Conservation (phyloP, 2,113 vertebrate species). For the Danionella cerebrum region DNA sequence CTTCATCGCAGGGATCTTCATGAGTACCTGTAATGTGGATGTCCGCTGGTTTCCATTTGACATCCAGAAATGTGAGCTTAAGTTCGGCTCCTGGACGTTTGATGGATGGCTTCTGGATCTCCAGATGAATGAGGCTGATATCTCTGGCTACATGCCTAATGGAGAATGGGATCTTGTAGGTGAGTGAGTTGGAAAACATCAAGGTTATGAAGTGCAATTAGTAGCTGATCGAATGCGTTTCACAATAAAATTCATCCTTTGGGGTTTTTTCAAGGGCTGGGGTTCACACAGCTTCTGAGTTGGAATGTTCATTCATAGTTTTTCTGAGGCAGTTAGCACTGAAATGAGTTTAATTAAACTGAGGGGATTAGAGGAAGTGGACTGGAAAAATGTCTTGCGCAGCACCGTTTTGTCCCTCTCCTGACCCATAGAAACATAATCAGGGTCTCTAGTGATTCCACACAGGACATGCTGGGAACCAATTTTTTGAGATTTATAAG, state of each 20-base stretch:
- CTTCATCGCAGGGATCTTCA: constrained; percentile 54
- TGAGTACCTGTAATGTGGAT: constrained; percentile 63
- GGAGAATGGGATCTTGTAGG: constrained; percentile 65
- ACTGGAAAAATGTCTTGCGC: constrained; percentile 1
- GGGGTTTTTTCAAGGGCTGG: not conserved
- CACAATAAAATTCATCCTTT: not conserved
- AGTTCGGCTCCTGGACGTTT: constrained; percentile 65
- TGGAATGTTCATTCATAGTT: not conserved
- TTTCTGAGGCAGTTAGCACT: constrained; percentile 10
- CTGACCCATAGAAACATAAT: not conserved
- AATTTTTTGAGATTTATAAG: too few relatives aligned
- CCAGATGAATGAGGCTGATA: constrained; percentile 57
- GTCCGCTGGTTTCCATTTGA: constrained; percentile 65
- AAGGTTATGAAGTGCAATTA: not conserved
- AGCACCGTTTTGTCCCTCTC: not conserved
- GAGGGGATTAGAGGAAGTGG: constrained; percentile 15
- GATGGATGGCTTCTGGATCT: constrained; percentile 62
- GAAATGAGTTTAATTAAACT: constrained; percentile 25
- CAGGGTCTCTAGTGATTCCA: too few relatives aligned
- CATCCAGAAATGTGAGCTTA: constrained; percentile 59
- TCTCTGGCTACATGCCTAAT: constrained; percentile 60
- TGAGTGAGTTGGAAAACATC: constrained; percentile 20
- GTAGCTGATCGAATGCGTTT: too few relatives aligned
- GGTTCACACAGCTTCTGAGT: not conserved
- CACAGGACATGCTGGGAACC: too few relatives aligned